Evolutionary conservation across 1,140 invertebrate species (phyloP).

Genomic region (Pachypeltis micranthus): DNA sequence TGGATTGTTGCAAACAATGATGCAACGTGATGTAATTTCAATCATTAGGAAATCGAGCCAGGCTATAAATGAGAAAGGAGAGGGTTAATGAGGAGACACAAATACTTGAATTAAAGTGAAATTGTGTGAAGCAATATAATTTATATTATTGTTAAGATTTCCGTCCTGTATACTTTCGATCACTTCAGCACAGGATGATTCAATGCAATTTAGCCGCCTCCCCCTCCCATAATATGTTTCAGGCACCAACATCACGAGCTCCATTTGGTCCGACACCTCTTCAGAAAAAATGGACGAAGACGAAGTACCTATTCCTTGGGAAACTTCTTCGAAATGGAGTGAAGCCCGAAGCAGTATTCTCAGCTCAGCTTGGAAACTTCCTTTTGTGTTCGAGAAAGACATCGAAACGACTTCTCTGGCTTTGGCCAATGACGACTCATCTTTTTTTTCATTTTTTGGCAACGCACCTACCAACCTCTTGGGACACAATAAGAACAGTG

Average conservation of each 20-base stretch:
- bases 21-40: too few species aligned
- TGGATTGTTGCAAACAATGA: too few species aligned
- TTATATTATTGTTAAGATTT: too few species aligned
- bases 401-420: conserved; percentile 21
- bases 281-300: conserved; percentile 27
- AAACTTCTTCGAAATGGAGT: conserved; percentile 25
- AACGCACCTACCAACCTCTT: conserved; percentile 29
- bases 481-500: conserved; percentile 44
- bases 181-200: too few species aligned
- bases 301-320: conserved; percentile 17
- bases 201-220: not conserved
- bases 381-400: conserved; percentile 21
- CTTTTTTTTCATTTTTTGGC: conserved; percentile 23
- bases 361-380: conserved; percentile 19
- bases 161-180: too few species aligned
- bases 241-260: conserved; percentile 36
- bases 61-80: too few species aligned
- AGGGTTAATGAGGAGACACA: too few species aligned
- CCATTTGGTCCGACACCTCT: conserved; percentile 34
- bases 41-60: too few species aligned
- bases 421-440: conserved; percentile 16
- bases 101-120: too few species aligned
- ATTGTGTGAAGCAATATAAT: too few species aligned
- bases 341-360: conserved; percentile 21
- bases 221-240: too few species aligned